Conservation (phyloP, 1,140 invertebrate species). For the Papilio helenus region DNA sequence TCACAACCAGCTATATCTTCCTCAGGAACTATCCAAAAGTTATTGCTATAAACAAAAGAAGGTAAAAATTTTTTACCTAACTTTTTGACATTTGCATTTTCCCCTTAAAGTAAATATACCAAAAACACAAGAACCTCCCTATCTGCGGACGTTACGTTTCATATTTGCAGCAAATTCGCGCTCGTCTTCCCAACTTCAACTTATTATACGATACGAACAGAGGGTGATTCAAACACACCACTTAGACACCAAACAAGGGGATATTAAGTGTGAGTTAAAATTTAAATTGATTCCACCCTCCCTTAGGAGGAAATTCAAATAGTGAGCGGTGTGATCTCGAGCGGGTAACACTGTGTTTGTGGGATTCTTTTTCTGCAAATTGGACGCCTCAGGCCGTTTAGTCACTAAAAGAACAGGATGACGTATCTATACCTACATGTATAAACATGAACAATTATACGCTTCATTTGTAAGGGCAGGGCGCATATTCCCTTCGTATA, state of each 20-base stretch:
- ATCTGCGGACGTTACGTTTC: slow-evolving; percentile 39
- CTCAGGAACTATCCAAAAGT: not conserved
- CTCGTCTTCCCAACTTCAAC: slow-evolving; percentile 79
- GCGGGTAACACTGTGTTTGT: slow-evolving; percentile 73
- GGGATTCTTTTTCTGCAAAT: slow-evolving; percentile 81
- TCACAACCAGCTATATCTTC: not conserved
- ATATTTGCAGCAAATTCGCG: slow-evolving; percentile 56
- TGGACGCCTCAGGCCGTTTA: slow-evolving; percentile 77
- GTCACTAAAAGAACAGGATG: slow-evolving; percentile 68
- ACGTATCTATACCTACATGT: slow-evolving; percentile 57
- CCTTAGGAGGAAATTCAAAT: slow-evolving; percentile 79
- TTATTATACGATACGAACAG: slow-evolving; percentile 79
- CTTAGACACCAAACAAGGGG: slow-evolving; percentile 83
- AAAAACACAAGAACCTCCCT: slow-evolving; percentile 28
- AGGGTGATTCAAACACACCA: slow-evolving; percentile 80
- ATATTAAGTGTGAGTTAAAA: slow-evolving; percentile 83
- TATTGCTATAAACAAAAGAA: not conserved
- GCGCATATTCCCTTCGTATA: slow-evolving; percentile 8
- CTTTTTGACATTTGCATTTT: slow-evolving; percentile 37
- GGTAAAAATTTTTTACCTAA: not conserved
- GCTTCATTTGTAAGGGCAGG: slow-evolving; percentile 70
- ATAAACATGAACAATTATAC: slow-evolving; percentile 59
- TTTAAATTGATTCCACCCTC: slow-evolving; percentile 82
- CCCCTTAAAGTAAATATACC: slow-evolving; percentile 47
- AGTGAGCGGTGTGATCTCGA: slow-evolving; percentile 78